phyloP scores from a whole-genome alignment of 2,888 invertebrate species.

The Mamestra brassicae region DNA sequence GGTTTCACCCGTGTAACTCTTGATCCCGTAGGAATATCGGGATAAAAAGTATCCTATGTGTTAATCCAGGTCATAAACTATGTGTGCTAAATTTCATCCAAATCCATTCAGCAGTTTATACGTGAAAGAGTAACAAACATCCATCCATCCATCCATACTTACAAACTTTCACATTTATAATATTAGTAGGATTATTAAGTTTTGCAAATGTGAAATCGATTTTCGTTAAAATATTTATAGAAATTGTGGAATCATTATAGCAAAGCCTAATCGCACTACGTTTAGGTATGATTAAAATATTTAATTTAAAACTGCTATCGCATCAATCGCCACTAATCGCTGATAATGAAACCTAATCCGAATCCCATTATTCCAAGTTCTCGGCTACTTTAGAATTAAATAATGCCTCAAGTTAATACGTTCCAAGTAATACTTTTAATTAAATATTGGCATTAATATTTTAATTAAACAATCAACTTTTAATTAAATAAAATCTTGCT shows the following conservation, averaged over 20 bases:
- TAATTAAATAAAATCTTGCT: conserved; percentile 20
- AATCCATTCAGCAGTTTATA: too few species aligned
- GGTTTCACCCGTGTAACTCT: too few species aligned
- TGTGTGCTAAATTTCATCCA: too few species aligned
- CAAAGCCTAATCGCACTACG: not conserved
- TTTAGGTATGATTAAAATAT: not conserved
- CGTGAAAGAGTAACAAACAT: too few species aligned
- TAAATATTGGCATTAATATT: conserved; percentile 26
- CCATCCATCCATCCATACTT: too few species aligned
- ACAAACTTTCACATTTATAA: too few species aligned
- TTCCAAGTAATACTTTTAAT: conserved; percentile 34
- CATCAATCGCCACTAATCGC: not conserved
- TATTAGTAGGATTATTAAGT: too few species aligned
- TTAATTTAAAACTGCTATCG: not conserved
- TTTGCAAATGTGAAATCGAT: not conserved
- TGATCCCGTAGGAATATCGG: too few species aligned
- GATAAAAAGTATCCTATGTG: too few species aligned
- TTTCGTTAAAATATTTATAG: not conserved
- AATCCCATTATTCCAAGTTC: conserved; percentile 43
- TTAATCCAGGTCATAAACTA: too few species aligned
- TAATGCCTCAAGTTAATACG: conserved; percentile 31
- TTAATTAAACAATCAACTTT: conserved; percentile 32
- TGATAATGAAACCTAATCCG: conserved; percentile 14
- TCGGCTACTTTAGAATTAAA: conserved; percentile 33
- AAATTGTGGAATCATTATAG: not conserved